Percentiles rank a stretch among this genome's conserved stretches.
phyloP scores from a whole-genome alignment of 2,888 invertebrate genomes.

The Escarpia spicata region DNA sequence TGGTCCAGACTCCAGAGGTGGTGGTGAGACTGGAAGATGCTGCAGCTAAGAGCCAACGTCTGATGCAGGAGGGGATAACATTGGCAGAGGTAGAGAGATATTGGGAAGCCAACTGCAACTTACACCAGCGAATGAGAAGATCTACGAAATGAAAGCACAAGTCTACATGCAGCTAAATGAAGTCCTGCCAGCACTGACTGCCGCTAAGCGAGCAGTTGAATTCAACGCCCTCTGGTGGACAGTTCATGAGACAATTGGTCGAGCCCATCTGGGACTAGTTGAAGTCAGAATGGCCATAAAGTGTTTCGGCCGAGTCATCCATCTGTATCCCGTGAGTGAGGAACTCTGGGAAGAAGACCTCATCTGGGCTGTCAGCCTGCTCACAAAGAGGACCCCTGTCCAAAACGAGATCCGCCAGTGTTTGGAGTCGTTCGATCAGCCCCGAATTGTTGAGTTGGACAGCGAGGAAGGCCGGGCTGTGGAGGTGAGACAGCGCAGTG shows the following conservation, averaged over 20 bases:
- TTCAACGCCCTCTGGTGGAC: conserved; percentile 64
- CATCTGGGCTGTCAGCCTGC: conserved; percentile 48
- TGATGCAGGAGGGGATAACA: conserved; percentile 57
- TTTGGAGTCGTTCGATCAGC: neutral
- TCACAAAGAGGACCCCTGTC: conserved; percentile 19
- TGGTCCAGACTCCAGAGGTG: conserved; percentile 44
- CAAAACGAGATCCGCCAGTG: neutral
- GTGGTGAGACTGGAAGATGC: conserved; percentile 58
- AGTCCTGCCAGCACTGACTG: conserved; percentile 56
- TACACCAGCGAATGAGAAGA: conserved; percentile 58
- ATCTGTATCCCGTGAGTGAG: conserved; percentile 59
- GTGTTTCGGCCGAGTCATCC: conserved; percentile 62
- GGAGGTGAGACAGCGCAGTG: neutral
- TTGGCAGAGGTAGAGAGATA: conserved; percentile 63
- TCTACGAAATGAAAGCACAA: conserved; percentile 67
- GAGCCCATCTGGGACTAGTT: conserved; percentile 63
- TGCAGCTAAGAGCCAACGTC: conserved; percentile 52
- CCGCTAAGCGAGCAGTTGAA: conserved; percentile 60
- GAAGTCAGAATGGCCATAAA: conserved; percentile 62
- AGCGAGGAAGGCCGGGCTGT: neutral
- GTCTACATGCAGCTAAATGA: conserved; percentile 58
- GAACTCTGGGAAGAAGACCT: conserved; percentile 65
- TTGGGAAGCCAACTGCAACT: conserved; percentile 65
- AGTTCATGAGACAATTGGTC: conserved; percentile 65
- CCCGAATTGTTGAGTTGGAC: neutral